Percentiles rank a stretch among this genome's conserved stretches.
Evolutionary conservation across 2,113 vertebrate genomes (phyloP).

Genomic region (Dunckerocampus dactyliophorus): DNA sequence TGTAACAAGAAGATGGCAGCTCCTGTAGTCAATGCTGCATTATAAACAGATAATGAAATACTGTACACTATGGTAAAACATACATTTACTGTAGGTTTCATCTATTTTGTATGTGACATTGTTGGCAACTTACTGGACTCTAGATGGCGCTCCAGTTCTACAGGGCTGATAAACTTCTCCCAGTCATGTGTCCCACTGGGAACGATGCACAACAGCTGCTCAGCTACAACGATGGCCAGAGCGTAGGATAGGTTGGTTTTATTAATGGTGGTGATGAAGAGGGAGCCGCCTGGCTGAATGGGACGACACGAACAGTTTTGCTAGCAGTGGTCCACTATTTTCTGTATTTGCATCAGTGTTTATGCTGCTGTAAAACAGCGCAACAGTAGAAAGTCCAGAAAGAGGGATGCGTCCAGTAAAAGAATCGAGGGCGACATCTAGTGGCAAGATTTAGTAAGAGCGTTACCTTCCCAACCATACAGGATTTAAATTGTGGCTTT

Average conservation of each 20-base stretch:
- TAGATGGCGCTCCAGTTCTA: constrained; percentile 81
- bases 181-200: constrained; percentile 92
- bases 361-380: not conserved
- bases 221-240: constrained; percentile 84
- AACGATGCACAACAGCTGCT: constrained; percentile 83
- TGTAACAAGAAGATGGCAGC: too few species aligned
- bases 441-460: not conserved
- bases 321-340: not conserved
- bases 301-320: not conserved
- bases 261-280: constrained; percentile 94
- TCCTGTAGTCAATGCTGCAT: too few species aligned
- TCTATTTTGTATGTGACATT: too few species aligned
- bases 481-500: too few species aligned
- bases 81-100: too few species aligned
- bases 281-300: constrained; percentile 81
- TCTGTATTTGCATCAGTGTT: not conserved
- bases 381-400: not conserved
- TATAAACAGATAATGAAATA: too few species aligned
- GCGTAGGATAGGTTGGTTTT: constrained; percentile 87
- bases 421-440: not conserved
- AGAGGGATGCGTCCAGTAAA: not conserved
- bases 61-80: too few species aligned
- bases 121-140: constrained; percentile 82
- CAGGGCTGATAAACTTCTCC: constrained; percentile 92
- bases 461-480: not conserved